Evolutionary conservation across 2,888 invertebrate species (phyloP).

Genomic region (Pinctada fucata): DNA sequence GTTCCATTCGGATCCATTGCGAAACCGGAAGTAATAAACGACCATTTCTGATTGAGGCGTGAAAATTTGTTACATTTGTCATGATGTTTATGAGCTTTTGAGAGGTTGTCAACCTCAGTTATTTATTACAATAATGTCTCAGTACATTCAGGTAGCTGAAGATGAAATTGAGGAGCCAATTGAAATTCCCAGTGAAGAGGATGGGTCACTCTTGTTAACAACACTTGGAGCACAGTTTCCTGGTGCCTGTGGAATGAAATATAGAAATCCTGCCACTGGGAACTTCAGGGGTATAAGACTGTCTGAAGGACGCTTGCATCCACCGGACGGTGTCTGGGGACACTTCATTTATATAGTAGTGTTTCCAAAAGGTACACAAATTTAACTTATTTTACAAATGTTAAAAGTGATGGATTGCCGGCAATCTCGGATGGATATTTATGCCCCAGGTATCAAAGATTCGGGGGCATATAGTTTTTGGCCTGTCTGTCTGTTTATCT

Average conservation of each 20-base stretch:
- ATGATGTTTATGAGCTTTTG: no score
- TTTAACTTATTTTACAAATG: no score
- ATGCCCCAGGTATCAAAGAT: neutral
- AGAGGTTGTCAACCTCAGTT: neutral
- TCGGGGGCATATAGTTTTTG: no score
- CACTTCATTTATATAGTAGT: constrained; percentile 83
- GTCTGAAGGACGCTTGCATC: constrained; percentile 92
- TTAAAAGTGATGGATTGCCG: no score
- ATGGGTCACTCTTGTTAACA: constrained; percentile 92
- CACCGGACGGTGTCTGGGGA: constrained; percentile 95
- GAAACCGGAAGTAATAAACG: no score
- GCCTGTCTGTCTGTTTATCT: no score
- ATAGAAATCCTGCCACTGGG: constrained; percentile 88
- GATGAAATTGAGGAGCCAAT: constrained; percentile 96
- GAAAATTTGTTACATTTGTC: no score
- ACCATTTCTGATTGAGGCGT: no score
- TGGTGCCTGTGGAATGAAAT: constrained; percentile 97
- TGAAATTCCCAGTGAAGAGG: constrained; percentile 95
- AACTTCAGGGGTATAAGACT: constrained; percentile 81
- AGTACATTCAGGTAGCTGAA: constrained; percentile 93
- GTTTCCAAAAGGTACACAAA: constrained; percentile 78
- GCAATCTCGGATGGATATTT: no score
- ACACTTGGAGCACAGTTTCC: constrained; percentile 98
- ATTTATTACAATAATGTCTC: constrained; percentile 23
- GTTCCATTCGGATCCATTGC: no score